Percentiles rank a stretch among this genome's conserved stretches.
These are phyloP conservation scores for Porites rus DNA, from an alignment of 92 coral and sea anemone species.

Conservation along the genomic window DNA sequence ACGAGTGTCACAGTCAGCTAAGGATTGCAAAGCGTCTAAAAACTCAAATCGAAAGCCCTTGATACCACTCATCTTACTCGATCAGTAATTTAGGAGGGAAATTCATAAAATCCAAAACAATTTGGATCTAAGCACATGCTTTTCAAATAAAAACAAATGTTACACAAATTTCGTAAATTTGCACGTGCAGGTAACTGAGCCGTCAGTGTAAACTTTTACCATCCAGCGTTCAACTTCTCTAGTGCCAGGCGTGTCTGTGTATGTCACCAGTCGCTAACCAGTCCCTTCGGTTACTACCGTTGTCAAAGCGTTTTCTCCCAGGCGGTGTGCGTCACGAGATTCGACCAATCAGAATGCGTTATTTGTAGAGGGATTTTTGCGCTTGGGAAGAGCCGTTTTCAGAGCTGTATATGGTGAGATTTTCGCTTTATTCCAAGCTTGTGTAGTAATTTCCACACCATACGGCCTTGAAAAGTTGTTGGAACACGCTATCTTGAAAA, in stretches of 20 bases:
- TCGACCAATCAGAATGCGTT: too few relatives aligned
- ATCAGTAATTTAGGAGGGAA: not conserved
- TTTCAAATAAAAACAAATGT: slow-evolving; percentile 29
- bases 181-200: slow-evolving; percentile 37
- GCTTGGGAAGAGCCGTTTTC: too few relatives aligned
- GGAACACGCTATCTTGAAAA: too few relatives aligned
- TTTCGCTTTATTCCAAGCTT: too few relatives aligned
- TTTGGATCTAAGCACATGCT: not conserved
- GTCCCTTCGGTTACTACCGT: slow-evolving; percentile 22
- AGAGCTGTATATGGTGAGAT: too few relatives aligned
- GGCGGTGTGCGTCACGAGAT: too few relatives aligned
- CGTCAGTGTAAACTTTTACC: not conserved
- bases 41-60: slow-evolving; percentile 72
- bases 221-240: not conserved
- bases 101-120: not conserved
- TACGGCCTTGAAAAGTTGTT: too few relatives aligned
- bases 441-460: too few relatives aligned
- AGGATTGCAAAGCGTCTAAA: slow-evolving; percentile 54
- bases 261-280: not conserved
- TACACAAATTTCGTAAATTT: not conserved
- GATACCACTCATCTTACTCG: slow-evolving; percentile 55
- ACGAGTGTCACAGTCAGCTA: slow-evolving; percentile 57
- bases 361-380: too few relatives aligned
- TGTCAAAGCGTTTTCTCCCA: not conserved
- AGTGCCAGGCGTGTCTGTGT: slow-evolving; percentile 17